A percentile compares a stretch with the other conserved stretches of the same genome.
These are phyloP conservation scores for Stratiomys singularior DNA, from an alignment of 2,888 invertebrate species.

Conservation along the genomic window DNA sequence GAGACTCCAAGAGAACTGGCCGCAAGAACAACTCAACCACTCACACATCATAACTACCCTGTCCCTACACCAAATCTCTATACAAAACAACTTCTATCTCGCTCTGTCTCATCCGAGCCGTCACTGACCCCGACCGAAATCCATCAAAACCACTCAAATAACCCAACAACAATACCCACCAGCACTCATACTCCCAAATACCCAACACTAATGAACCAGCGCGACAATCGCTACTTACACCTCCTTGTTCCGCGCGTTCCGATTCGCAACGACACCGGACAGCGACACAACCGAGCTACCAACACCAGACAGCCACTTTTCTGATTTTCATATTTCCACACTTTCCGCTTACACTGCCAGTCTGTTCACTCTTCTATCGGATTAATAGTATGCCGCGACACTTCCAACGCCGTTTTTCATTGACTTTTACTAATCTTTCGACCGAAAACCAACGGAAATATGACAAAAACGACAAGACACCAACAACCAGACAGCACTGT, in stretches of 20 bases:
- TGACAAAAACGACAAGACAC: slow-evolving; percentile 9
- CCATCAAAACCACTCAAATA: too few relatives aligned
- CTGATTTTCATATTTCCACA: slow-evolving; percentile 7
- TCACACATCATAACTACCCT: not conserved
- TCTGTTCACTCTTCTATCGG: not conserved
- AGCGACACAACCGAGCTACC: not conserved
- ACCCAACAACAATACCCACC: too few relatives aligned
- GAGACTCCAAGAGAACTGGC: not conserved
- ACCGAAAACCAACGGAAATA: not conserved
- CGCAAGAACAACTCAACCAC: not conserved
- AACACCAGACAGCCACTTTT: not conserved
- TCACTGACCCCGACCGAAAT: slow-evolving; percentile 25
- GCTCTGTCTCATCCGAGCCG: not conserved
- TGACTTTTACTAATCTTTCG: slow-evolving; percentile 30
- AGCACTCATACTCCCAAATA: too few relatives aligned
- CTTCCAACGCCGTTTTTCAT: slow-evolving; percentile 12
- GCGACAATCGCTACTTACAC: not conserved
- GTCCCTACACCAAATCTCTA: not conserved
- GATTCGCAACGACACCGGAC: not conserved
- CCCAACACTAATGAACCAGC: not conserved
- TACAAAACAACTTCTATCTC: not conserved
- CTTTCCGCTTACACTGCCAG: not conserved
- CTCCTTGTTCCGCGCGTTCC: not conserved
- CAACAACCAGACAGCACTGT: not conserved
- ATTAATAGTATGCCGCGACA: not conserved